Evolutionary conservation across 2,113 vertebrate genomes (phyloP), one percentile per base, ranked within the genome.

Genomic region (Lophius piscatorius): DNA sequence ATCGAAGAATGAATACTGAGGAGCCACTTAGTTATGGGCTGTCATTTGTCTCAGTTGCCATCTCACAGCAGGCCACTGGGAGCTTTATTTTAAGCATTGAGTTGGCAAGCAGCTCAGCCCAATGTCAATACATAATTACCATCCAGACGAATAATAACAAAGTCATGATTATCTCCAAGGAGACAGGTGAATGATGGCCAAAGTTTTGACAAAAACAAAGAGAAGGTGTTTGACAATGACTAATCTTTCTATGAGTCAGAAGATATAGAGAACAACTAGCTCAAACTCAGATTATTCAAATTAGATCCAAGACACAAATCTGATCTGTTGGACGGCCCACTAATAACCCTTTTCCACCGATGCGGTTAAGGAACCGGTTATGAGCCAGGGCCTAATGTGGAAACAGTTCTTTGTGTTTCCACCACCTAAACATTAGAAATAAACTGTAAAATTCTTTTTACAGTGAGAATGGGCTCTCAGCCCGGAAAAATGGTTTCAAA

Each of bases 31-130:
- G 78, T 74, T 59, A 62, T 62, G 69, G 70, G 72, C 68, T 76
- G 81, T 77, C 81, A 76, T 78, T 78, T 70, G 81, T 82, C 79
- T 86, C 75, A 45, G 55, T 76, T 63, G 35, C 74, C 70, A 52
- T 73, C 76, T 67, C 74, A 39, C 61, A 69, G 72, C 74, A 47
- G 66, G 70, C 79, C 54, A 64, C 16, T 47, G 76, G 78, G 78
- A 82, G 65, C 74, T 54, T 71, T 59, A 64, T 79, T 59, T 74
- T 83, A 67, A 70, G 70, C 74, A 74, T 9, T 54, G 78, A 42
- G 63, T 76, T 65, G 60, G 50, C 71, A 64, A 67, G 80, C 82
- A 71, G 68, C 13, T 2, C n/a, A 10, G 49, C 56, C 63, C 29
- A 35, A 16, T 46, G 56, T 71, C 63, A 24, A 74, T 74, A 74